A percentile compares a stretch with the other conserved stretches of the same genome.
These are phyloP conservation scores for Leptopterna dolabrata DNA, from an alignment of 2,888 invertebrate genomes.

Conservation along the genomic window DNA sequence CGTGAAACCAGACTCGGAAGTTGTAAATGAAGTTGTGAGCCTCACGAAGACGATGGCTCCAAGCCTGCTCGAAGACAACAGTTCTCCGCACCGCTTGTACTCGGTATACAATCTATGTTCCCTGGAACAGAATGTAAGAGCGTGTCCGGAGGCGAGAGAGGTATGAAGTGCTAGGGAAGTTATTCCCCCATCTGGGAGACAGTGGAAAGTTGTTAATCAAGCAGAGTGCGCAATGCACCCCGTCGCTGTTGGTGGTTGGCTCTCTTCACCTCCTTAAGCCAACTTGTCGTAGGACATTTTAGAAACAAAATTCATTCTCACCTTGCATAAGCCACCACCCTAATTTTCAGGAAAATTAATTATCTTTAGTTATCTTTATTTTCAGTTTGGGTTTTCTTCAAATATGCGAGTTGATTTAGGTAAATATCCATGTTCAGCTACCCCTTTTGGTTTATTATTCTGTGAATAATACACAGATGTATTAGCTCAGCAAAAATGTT, in stretches of 20 bases:
- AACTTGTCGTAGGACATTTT: too few relatives aligned
- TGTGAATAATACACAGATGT: too few relatives aligned
- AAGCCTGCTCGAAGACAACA: neutral
- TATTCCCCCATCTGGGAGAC: neutral
- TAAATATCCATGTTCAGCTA: too few relatives aligned
- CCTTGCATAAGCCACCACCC: too few relatives aligned
- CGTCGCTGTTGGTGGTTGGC: neutral
- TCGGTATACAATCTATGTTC: neutral
- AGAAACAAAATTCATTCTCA: too few relatives aligned
- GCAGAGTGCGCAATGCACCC: neutral
- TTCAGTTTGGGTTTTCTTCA: too few relatives aligned
- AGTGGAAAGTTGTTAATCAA: neutral
- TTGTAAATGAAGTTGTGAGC: neutral
- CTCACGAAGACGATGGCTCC: neutral
- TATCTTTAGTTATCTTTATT: too few relatives aligned
- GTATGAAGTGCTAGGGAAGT: neutral
- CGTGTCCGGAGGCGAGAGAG: neutral
- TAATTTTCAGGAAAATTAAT: too few relatives aligned
- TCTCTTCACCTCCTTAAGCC: neutral
- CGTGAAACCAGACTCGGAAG: neutral
- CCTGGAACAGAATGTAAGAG: neutral
- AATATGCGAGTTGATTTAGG: too few relatives aligned
- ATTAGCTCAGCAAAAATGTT: too few relatives aligned
- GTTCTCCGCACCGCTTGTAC: neutral
- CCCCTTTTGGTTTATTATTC: too few relatives aligned